A percentile compares a stretch with the other conserved stretches of the same genome.
Evolutionary conservation across 2,888 invertebrate species (phyloP).

Genomic region (Epinotia ramella): DNA sequence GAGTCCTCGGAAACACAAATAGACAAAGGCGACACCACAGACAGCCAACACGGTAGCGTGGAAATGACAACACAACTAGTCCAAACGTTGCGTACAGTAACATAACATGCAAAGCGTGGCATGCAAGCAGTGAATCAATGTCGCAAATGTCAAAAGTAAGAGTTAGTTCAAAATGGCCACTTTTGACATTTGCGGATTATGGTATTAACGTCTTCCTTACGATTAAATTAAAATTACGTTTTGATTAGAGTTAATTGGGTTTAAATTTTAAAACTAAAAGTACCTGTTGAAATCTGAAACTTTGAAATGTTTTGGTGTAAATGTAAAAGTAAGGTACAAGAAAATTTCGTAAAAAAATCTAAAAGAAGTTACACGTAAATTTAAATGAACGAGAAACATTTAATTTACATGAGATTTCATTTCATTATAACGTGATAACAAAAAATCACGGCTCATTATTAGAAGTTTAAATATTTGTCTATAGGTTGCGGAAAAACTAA

Average conservation of each 20-base stretch:
- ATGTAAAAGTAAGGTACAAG: slow-evolving; percentile 60
- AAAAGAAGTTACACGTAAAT: slow-evolving; percentile 65
- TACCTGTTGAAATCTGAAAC: slow-evolving; percentile 79
- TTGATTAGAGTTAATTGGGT: slow-evolving; percentile 79
- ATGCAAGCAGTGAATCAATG: slow-evolving; percentile 65
- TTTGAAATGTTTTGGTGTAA: slow-evolving; percentile 72
- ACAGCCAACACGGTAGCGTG: slow-evolving; percentile 71
- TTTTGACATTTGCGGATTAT: slow-evolving; percentile 62
- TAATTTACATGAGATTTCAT: slow-evolving; percentile 49
- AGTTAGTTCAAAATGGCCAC: slow-evolving; percentile 45
- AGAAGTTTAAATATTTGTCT: background rate
- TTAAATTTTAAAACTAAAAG: slow-evolving; percentile 69
- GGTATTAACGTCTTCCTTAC: slow-evolving; percentile 71
- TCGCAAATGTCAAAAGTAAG: slow-evolving; percentile 62
- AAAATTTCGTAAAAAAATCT: slow-evolving; percentile 49
- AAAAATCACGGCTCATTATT: background rate
- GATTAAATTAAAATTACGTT: slow-evolving; percentile 62
- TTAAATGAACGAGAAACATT: slow-evolving; percentile 45
- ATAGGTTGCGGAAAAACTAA: slow-evolving; percentile 35
- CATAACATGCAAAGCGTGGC: slow-evolving; percentile 73
- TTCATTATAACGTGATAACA: slow-evolving; percentile 43
- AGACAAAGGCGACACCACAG: slow-evolving; percentile 64
- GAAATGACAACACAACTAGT: slow-evolving; percentile 78
- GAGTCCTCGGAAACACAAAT: slow-evolving; percentile 56
- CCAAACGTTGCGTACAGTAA: slow-evolving; percentile 67